Conservation (phyloP, 1,140 invertebrate genomes). For the Melanaphis sacchari region DNA sequence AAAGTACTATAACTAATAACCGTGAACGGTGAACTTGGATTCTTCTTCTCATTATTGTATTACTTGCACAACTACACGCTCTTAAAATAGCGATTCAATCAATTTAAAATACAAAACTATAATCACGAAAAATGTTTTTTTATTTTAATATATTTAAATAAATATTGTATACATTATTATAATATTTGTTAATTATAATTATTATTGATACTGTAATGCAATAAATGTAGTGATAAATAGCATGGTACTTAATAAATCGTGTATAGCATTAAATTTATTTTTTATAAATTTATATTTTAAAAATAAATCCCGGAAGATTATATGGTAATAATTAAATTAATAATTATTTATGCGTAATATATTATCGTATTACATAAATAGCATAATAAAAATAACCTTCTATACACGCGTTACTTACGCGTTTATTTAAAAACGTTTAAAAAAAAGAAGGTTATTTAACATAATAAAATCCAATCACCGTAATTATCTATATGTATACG, state of each 20-base stretch:
- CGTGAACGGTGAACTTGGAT: not conserved
- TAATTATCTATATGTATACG: constrained; percentile 18
- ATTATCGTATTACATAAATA: not conserved
- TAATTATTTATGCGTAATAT: constrained; percentile 6
- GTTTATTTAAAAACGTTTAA: constrained; percentile 27
- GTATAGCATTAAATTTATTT: not conserved
- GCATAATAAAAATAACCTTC: not conserved
- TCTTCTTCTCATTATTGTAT: not conserved
- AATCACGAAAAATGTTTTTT: not conserved
- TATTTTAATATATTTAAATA: not conserved
- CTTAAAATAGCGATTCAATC: not conserved
- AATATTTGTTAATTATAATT: not conserved
- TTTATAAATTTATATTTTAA: not conserved
- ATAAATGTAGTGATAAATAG: not conserved
- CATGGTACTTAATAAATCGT: not conserved
- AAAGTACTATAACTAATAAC: not conserved
- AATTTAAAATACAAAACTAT: not conserved
- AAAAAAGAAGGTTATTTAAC: constrained; percentile 26
- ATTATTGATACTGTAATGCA: not conserved
- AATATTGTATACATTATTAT: not conserved
- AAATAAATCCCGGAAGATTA: constrained; percentile 25
- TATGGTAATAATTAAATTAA: not conserved
- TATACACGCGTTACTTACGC: not conserved
- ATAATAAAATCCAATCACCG: constrained; percentile 34
- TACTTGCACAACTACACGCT: not conserved